Evolutionary conservation across 2,113 vertebrate species (phyloP), one percentile per base, ranked within the genome.

Genomic region (Oxyruncus cristatus): DNA sequence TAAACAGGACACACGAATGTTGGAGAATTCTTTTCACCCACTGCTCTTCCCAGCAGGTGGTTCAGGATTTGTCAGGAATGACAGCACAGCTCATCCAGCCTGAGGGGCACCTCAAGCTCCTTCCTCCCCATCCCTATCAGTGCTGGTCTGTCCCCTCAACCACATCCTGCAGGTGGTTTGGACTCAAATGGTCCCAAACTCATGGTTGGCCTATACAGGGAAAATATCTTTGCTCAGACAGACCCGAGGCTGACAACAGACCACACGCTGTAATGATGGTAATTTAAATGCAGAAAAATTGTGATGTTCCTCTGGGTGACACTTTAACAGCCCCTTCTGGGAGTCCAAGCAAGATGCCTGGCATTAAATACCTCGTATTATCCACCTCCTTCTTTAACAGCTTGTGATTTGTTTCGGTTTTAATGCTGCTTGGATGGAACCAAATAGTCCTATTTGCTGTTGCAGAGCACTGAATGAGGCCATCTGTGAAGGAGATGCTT

Each of bases 131-230:
- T 1, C 47, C 41, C 66, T 9, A 18, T 13, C 42, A 39, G 37
- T 0, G 3, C 33, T 13, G 0, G 26, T 12, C 0, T 7, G 20
- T 30, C 24, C 9, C 46, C 46, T 55, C 53, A 68, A 1, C 3
- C 42, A 14, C 12, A 1, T 11, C 55, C 72, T 11, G 2, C 75
- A 86, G 41, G 14, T 35, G 68, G 68, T 24, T 19, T 71, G 61
- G 75, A 18, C 17, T 32, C 32, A 22, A 62, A 15, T 0, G 11
- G 24, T 47, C 47, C 85, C 81, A 68, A 21, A 26, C n/a, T 61
- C 74, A 0, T 23, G 33, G 49, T n/a, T 37, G n/a, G 47, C 37
- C 58, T 27, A 19, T 3, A 16, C 4, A 8, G 41, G 84, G 72
- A 52, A 74, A 81, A 53, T 6, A 9, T 8, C 53, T 50, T 33